phyloP scores from a whole-genome alignment of 1,140 invertebrate species.

The Chlorops oryzae region DNA sequence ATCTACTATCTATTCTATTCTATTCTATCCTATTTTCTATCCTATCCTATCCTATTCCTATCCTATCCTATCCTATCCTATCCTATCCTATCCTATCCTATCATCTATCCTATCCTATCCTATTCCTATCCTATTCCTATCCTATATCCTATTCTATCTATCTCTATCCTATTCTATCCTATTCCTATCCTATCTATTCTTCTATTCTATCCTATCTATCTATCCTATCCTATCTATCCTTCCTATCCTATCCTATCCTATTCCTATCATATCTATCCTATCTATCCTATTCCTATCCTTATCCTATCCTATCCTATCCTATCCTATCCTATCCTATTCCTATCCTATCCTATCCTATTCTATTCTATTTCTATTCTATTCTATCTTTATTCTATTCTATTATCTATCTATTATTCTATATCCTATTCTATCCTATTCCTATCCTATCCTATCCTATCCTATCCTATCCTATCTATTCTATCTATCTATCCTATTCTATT shows the following conservation, averaged over 20 bases:
- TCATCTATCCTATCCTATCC: no score
- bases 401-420: background rate
- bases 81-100: background rate
- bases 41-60: no score
- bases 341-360: no score
- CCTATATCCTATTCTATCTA: background rate
- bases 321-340: background rate
- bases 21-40: constrained; percentile 2
- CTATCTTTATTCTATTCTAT: no score
- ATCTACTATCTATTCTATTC: constrained; percentile 1
- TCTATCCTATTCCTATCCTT: no score
- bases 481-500: no score
- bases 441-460: background rate
- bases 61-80: background rate
- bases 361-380: no score
- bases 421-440: no score
- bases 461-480: constrained; percentile 1
- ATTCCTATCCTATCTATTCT: background rate
- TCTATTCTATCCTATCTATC: constrained; percentile 2
- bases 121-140: background rate
- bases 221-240: background rate
- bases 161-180: background rate
- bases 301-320: background rate
- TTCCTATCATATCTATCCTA: background rate
- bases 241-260: background rate